Conservation (phyloP, 1,140 invertebrate species). For the Drosophila fuyamai region DNA sequence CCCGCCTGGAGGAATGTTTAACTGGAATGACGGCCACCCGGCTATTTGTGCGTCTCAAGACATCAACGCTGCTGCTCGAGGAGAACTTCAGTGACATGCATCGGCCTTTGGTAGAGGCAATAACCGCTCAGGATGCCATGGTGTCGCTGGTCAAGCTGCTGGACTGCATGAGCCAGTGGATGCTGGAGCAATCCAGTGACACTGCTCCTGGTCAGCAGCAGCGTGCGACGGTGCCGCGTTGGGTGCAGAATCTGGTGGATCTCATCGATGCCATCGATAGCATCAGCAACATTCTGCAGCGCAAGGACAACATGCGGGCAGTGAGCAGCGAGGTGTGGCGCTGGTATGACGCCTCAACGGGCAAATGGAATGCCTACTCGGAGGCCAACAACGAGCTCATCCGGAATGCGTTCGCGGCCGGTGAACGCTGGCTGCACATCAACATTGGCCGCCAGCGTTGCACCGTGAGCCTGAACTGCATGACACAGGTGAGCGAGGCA, state of each 20-base stretch:
- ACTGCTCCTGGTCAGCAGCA: neutral
- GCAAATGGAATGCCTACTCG: constrained; percentile 93
- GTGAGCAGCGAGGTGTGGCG: constrained; percentile 91
- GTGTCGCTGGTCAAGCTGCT: constrained; percentile 66
- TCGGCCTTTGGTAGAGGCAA: constrained; percentile 65
- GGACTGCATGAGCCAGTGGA: constrained; percentile 69
- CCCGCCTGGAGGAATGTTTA: constrained; percentile 54
- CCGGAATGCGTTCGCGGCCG: constrained; percentile 92
- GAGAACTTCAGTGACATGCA: constrained; percentile 89
- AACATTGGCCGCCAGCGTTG: constrained; percentile 91
- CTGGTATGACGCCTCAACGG: constrained; percentile 93
- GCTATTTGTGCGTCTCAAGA: constrained; percentile 89
- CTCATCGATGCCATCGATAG: constrained; percentile 94
- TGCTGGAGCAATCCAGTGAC: constrained; percentile 53
- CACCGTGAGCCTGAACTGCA: constrained; percentile 92
- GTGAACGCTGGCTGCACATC: constrained; percentile 90
- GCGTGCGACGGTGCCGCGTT: constrained; percentile 88
- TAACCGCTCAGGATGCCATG: constrained; percentile 70
- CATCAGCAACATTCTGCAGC: constrained; percentile 89
- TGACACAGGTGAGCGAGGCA: constrained; percentile 94
- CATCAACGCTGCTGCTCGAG: constrained; percentile 92
- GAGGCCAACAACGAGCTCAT: constrained; percentile 91
- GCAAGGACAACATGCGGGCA: constrained; percentile 90
- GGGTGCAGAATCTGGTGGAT: constrained; percentile 92
- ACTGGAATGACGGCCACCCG: constrained; percentile 87